Conservation (phyloP, 2,797 vertebrate genomes). For the Falco berigora region DNA sequence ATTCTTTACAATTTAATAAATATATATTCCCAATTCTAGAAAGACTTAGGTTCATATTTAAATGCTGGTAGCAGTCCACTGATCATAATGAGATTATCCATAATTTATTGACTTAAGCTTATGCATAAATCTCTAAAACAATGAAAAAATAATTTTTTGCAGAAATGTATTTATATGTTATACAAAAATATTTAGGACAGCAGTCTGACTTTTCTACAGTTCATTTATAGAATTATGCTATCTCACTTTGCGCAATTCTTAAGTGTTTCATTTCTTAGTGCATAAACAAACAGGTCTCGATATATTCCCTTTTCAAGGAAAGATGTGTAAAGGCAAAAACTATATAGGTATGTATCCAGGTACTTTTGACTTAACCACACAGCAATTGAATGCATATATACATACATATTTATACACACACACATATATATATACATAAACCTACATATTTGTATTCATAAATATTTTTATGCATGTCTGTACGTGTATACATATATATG, state of each 20-base stretch:
- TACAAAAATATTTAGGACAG: background rate
- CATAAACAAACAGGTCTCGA: background rate
- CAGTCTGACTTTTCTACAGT: background rate
- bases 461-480: background rate
- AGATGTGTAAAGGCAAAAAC: background rate
- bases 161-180: background rate
- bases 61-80: background rate
- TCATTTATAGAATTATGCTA: background rate
- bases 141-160: background rate
- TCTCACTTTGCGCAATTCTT: background rate
- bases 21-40: background rate
- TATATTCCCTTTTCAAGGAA: background rate
- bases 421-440: background rate
- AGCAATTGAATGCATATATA: background rate
- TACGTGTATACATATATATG: background rate
- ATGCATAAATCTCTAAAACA: background rate
- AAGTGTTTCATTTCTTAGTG: background rate
- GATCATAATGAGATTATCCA: conserved; percentile 13
- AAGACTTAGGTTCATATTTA: background rate
- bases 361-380: background rate
- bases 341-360: background rate
- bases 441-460: background rate
- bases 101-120: background rate
- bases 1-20: conserved; percentile 2
- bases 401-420: background rate